Evolutionary conservation across 2,113 vertebrate genomes (phyloP).

Genomic region (Eulemur macaco): DNA sequence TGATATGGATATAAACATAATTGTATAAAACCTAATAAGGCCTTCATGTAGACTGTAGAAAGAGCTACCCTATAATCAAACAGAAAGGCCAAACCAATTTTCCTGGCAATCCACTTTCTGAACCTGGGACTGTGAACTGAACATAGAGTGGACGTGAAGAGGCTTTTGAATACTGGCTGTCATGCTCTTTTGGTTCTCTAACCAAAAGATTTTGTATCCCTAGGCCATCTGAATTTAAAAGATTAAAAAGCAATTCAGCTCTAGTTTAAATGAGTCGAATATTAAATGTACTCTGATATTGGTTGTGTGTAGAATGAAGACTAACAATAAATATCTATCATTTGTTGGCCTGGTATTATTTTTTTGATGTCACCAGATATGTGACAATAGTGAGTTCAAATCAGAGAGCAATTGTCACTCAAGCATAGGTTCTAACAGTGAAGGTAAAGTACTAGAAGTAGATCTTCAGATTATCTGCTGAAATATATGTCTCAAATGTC

Average conservation of each 20-base stretch:
- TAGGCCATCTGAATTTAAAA: neutral
- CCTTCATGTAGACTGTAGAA: neutral
- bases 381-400: neutral
- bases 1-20: neutral
- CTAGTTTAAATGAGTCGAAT: neutral
- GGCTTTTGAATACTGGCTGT: neutral
- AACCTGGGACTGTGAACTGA: neutral
- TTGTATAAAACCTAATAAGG: neutral
- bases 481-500: neutral
- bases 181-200: neutral
- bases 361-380: neutral
- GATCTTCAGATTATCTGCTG: neutral
- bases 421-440: neutral
- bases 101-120: neutral
- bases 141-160: neutral
- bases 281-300: neutral
- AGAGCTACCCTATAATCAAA: neutral
- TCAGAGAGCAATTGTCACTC: neutral
- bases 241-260: neutral
- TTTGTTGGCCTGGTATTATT: neutral
- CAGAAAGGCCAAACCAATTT: neutral
- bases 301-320: neutral
- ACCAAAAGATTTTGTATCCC: neutral
- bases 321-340: neutral
- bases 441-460: neutral